These are phyloP conservation scores for Seriola quinqueradiata DNA, from an alignment of 2,113 vertebrate species.

Conservation along the genomic window DNA sequence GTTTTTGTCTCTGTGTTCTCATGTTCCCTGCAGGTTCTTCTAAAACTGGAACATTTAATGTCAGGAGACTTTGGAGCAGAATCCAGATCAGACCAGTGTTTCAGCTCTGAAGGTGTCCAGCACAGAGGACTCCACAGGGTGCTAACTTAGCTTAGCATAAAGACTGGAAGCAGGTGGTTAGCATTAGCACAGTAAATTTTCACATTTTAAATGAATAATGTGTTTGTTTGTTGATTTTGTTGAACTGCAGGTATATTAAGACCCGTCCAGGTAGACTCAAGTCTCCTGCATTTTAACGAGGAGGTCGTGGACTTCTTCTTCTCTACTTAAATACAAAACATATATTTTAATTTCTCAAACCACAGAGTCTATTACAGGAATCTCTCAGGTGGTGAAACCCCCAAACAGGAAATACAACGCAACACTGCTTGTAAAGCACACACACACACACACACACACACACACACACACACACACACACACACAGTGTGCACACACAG, in stretches of 20 bases:
- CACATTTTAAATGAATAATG: too few species aligned
- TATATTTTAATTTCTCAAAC: background rate
- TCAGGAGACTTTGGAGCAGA: background rate
- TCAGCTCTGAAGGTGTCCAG: background rate
- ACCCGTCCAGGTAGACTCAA: too few species aligned
- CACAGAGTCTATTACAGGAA: background rate
- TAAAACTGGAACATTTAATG: conserved; percentile 17
- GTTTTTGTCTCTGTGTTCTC: conserved; percentile 36
- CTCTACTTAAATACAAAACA: too few species aligned
- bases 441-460: conserved; percentile 2
- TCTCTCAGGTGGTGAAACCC: background rate
- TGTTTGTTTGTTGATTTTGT: too few species aligned
- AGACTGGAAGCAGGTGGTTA: background rate
- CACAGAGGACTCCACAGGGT: background rate
- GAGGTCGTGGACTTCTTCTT: too few species aligned
- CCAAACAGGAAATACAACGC: background rate
- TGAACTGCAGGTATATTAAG: too few species aligned
- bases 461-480: background rate
- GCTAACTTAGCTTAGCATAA: background rate
- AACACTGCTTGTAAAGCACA: background rate
- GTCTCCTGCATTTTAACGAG: too few species aligned
- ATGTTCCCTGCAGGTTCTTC: too few species aligned
- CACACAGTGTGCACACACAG: too few species aligned
- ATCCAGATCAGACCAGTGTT: background rate
- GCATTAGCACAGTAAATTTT: background rate